These are phyloP conservation scores for Uloborus diversus DNA, from an alignment of 1,140 invertebrate genomes.

Conservation along the genomic window DNA sequence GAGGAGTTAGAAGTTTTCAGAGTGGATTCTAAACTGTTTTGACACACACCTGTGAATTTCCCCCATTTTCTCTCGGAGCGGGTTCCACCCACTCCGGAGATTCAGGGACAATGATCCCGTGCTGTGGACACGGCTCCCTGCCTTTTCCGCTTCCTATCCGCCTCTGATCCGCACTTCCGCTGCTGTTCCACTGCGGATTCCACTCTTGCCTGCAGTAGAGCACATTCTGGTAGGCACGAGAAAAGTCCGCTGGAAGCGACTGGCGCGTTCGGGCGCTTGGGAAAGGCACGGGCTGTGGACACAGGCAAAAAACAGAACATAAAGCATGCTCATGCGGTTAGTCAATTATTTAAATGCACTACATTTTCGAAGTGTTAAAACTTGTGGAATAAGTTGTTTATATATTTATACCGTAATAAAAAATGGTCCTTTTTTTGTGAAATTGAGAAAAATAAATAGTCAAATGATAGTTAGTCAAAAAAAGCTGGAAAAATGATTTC, in stretches of 20 bases:
- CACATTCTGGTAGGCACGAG: conserved; percentile 49
- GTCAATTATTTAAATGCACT: not conserved
- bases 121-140: conserved; percentile 46
- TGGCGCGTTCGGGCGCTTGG: conserved; percentile 46
- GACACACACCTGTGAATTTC: not conserved
- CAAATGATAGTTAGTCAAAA: too few species aligned
- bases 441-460: too few species aligned
- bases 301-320: not conserved
- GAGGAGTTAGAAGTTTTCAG: too few species aligned
- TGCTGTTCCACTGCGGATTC: conserved; percentile 18
- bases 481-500: too few species aligned
- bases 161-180: conserved; percentile 5
- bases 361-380: not conserved
- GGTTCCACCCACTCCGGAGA: conserved; percentile 33
- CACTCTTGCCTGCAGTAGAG: conserved; percentile 39
- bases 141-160: conserved; percentile 4
- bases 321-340: conserved; percentile 32
- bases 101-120: conserved; percentile 35
- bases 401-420: too few species aligned
- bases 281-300: conserved; percentile 49
- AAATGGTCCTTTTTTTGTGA: too few species aligned
- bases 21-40: too few species aligned
- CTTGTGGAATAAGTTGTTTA: too few species aligned
- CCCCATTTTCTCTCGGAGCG: conserved; percentile 34
- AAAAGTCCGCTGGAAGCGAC: conserved; percentile 50